phyloP scores from a whole-genome alignment of 2,797 vertebrate genomes.

The Mormyrops attenuatus region DNA sequence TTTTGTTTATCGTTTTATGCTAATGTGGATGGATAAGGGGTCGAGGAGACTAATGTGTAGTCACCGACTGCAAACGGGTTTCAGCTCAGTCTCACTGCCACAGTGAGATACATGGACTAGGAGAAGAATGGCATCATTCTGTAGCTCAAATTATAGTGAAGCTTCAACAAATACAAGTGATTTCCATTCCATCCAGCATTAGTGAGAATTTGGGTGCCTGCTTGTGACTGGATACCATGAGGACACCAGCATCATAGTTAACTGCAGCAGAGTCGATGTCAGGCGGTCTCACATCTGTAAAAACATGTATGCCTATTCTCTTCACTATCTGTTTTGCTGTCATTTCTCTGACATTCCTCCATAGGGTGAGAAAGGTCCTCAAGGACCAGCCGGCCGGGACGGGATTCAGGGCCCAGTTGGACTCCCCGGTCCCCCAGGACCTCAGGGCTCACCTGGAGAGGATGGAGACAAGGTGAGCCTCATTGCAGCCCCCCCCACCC shows the following conservation, averaged over 20 bases:
- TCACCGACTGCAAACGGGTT: background rate
- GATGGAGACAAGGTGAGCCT: constrained; percentile 91
- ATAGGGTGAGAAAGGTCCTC: constrained; percentile 95
- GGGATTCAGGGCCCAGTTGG: constrained; percentile 95
- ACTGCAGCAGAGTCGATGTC: background rate
- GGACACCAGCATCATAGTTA: background rate
- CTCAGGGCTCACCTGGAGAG: constrained; percentile 92
- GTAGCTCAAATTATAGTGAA: background rate
- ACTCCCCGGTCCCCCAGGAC: constrained; percentile 88
- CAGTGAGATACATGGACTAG: background rate
- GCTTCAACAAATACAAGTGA: background rate
- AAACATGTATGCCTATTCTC: background rate
- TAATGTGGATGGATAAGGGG: background rate
- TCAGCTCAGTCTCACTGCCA: background rate
- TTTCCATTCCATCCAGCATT: background rate
- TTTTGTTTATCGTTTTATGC: background rate
- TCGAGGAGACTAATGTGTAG: background rate
- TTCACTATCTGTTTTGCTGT: background rate
- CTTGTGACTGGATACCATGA: background rate
- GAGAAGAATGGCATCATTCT: background rate
- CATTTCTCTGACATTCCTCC: background rate
- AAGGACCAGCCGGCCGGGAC: constrained; percentile 90
- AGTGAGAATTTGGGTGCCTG: background rate
- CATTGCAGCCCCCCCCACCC: background rate
- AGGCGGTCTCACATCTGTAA: background rate